Evolutionary conservation across 1,140 invertebrate species (phyloP).

Genomic region (Trichonephila clavata): DNA sequence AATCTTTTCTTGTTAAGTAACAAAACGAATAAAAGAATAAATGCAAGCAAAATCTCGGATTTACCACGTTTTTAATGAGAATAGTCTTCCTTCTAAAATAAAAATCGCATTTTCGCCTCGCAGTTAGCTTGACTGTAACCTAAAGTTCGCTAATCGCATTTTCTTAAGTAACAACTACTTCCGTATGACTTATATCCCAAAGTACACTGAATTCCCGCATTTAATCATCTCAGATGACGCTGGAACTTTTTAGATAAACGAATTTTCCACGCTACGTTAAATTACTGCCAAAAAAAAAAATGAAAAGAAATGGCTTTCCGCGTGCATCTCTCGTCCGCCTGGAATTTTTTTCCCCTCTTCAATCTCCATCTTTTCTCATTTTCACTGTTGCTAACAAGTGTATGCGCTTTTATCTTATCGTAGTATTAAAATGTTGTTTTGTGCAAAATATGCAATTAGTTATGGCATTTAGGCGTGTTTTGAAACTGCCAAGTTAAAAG

Average conservation of each 20-base stretch:
- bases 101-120: neutral
- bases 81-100: neutral
- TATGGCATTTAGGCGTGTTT: conserved; percentile 1
- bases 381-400: neutral
- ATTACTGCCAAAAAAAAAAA: neutral
- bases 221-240: neutral
- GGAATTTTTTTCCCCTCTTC: neutral
- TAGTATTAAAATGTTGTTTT: neutral
- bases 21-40: no score
- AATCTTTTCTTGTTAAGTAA: no score
- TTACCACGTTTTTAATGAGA: no score
- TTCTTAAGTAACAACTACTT: neutral
- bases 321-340: neutral
- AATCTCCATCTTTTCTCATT: neutral
- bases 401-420: neutral
- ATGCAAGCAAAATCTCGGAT: no score
- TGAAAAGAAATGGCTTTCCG: neutral
- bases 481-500: neutral
- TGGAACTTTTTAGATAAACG: conserved; percentile 25
- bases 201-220: neutral
- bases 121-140: neutral
- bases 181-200: neutral
- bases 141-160: neutral
- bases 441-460: conserved; percentile 22
- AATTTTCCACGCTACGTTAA: conserved; percentile 4